phyloP scores from a whole-genome alignment of 1,140 invertebrate genomes.

The Zaprionus taronus region DNA sequence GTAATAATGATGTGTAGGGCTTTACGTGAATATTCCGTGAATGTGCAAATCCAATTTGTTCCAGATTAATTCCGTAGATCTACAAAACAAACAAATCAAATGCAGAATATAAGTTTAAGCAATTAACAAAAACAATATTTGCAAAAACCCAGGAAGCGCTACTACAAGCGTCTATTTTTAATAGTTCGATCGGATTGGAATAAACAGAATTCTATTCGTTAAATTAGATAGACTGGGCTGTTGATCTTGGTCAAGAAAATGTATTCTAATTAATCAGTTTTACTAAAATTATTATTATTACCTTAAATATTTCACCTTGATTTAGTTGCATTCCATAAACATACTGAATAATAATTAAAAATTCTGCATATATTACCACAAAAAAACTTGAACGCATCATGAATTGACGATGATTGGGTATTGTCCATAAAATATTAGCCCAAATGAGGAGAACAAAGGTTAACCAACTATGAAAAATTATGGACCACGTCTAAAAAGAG shows the following conservation, averaged over 20 bases:
- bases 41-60: conserved; percentile 94
- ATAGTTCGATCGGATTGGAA: too few relatives aligned
- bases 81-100: conserved; percentile 19
- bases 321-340: conserved; percentile 95
- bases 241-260: too few relatives aligned
- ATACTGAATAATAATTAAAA: conserved; percentile 94
- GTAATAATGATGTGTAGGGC: conserved; percentile 90
- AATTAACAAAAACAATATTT: too few relatives aligned
- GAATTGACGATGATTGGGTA: conserved; percentile 94
- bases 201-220: too few relatives aligned
- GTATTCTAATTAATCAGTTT: too few relatives aligned
- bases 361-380: conserved; percentile 94
- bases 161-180: too few relatives aligned
- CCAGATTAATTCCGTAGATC: conserved; percentile 87
- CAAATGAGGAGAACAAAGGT: conserved; percentile 96
- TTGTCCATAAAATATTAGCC: conserved; percentile 98
- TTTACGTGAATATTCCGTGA: conserved; percentile 85
- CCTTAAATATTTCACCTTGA: conserved; percentile 90
- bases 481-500: conserved; percentile 93
- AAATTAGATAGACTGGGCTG: too few relatives aligned
- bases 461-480: conserved; percentile 98
- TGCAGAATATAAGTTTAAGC: too few relatives aligned
- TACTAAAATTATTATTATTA: conserved; percentile 8
- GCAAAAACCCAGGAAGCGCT: too few relatives aligned
- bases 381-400: conserved; percentile 96